Percentiles rank a stretch among this genome's conserved stretches.
phyloP scores from a whole-genome alignment of 2,797 vertebrate species.

The Tachyglossus aculeatus region DNA sequence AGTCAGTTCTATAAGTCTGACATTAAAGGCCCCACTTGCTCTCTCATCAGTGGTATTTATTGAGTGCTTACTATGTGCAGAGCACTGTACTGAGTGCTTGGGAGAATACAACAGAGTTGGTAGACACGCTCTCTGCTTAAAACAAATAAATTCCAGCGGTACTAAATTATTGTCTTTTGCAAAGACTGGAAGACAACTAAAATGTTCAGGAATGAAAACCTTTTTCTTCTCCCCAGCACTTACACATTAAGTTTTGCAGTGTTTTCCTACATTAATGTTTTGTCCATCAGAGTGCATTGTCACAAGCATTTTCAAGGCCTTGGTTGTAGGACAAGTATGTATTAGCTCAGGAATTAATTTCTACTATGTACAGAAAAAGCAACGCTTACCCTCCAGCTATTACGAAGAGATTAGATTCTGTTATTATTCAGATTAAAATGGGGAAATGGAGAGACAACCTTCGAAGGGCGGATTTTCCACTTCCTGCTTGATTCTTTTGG shows the following conservation, averaged over 20 bases:
- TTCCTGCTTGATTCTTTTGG: neutral
- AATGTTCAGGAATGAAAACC: too few species aligned
- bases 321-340: neutral
- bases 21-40: too few species aligned
- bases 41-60: too few species aligned
- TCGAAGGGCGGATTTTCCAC: slow-evolving; percentile 1
- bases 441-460: neutral
- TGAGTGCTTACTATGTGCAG: too few species aligned
- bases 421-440: neutral
- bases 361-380: neutral
- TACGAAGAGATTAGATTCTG: neutral
- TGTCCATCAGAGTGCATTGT: neutral
- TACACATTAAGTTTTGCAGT: neutral
- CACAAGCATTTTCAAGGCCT: neutral
- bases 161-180: too few species aligned
- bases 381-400: neutral
- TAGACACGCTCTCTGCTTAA: too few species aligned
- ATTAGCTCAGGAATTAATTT: neutral
- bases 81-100: too few species aligned
- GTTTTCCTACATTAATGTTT: neutral
- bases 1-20: too few species aligned
- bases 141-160: too few species aligned
- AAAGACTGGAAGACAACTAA: too few species aligned
- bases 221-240: neutral
- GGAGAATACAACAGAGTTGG: too few species aligned